phyloP scores from a whole-genome alignment of 2,113 vertebrate species.

The Ophiodon elongatus region DNA sequence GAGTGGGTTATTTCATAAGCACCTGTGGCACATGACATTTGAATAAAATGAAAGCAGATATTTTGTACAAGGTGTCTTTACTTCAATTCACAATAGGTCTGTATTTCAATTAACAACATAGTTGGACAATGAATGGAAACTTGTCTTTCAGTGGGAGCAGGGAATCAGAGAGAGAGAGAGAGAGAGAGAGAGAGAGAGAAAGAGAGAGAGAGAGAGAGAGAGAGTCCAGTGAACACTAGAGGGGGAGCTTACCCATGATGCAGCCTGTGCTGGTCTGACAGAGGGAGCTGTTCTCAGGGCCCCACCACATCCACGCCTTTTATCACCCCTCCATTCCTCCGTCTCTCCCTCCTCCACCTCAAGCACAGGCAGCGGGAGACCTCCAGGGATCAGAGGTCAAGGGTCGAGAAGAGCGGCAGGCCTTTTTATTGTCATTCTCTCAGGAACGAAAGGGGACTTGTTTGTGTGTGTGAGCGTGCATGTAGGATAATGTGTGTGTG shows the following conservation, averaged over 20 bases:
- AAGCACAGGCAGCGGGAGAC: conserved; percentile 84
- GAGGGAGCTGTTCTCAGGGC: conserved; percentile 82
- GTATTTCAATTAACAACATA: not conserved
- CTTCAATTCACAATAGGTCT: not conserved
- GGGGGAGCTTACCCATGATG: conserved; percentile 95
- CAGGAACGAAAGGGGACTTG: conserved; percentile 64
- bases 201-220: conserved; percentile 39
- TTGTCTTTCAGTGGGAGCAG: conserved; percentile 32
- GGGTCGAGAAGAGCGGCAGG: conserved; percentile 86
- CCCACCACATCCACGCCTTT: conserved; percentile 78
- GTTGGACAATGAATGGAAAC: conserved; percentile 28
- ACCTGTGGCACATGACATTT: conserved; percentile 9
- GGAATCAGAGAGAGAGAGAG: conserved; percentile 23
- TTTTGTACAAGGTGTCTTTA: not conserved
- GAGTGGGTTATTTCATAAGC: not conserved
- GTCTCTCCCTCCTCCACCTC: conserved; percentile 79
- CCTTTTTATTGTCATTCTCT: conserved; percentile 86
- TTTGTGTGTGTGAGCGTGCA: conserved; percentile 49
- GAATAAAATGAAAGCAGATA: not conserved
- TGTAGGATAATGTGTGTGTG: conserved; percentile 12
- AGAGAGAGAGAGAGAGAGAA: not conserved
- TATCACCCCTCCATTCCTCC: conserved; percentile 74
- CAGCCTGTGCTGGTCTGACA: conserved; percentile 82
- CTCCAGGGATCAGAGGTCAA: conserved; percentile 89
- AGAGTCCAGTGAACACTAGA: conserved; percentile 95